These are phyloP conservation scores for Euura lappo DNA, from an alignment of 1,140 invertebrate genomes.

Conservation along the genomic window DNA sequence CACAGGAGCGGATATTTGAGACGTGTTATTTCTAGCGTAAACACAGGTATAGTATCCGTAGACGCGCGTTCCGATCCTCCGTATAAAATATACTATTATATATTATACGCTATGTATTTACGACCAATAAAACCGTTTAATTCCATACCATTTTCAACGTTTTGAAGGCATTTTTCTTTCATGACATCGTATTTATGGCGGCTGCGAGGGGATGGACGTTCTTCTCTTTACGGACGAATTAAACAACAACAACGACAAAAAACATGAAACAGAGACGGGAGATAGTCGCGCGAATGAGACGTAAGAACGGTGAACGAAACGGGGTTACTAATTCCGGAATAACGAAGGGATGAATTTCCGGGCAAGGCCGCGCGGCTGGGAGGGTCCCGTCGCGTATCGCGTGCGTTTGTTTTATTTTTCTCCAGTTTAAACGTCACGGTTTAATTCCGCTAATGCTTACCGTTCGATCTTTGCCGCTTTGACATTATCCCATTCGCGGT, in stretches of 20 bases:
- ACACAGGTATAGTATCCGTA: background rate
- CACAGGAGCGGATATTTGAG: background rate
- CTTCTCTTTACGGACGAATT: background rate
- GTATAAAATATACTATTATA: constrained; percentile 6
- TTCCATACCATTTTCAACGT: constrained; percentile 5
- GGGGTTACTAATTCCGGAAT: constrained; percentile 60
- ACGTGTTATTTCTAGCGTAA: constrained; percentile 7
- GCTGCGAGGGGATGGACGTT: background rate
- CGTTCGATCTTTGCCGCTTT: background rate
- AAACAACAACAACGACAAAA: background rate
- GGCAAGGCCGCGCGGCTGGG: constrained; percentile 33
- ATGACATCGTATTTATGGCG: background rate
- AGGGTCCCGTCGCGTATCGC: constrained; percentile 14
- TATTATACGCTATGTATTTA: background rate
- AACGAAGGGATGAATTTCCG: constrained; percentile 58
- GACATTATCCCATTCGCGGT: background rate
- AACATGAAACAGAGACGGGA: background rate
- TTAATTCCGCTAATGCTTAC: background rate
- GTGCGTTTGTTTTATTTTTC: constrained; percentile 39
- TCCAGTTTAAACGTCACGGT: background rate
- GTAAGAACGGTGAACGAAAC: constrained; percentile 34
- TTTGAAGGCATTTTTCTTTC: constrained; percentile 2
- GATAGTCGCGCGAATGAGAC: constrained; percentile 25
- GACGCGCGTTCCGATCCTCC: background rate
- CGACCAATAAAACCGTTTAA: constrained; percentile 1